Evolutionary conservation across 2,797 vertebrate species (phyloP), one percentile per base, ranked within the genome.

Genomic region (Anisognathus igniventris): DNA sequence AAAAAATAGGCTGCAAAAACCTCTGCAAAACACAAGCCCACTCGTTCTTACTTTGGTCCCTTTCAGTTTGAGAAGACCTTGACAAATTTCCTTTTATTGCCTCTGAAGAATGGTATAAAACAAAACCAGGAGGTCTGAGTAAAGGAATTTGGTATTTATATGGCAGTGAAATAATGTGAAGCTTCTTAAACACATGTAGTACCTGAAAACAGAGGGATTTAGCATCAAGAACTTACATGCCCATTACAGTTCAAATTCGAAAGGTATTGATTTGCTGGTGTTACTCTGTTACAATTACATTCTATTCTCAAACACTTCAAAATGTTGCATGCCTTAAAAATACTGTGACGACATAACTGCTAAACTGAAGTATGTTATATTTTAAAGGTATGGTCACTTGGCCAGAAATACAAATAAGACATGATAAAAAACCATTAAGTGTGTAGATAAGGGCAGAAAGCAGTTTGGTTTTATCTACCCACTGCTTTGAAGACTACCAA

Each of bases 181-280:
- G 25, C 19, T 86, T 86, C 58, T 72, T 62, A 64, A 72, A 91
- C 35, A 76, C 73, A 50, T 7, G 12, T 24, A 70, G 28, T 81
- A 77, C 39, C 74, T 57, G 61, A 83, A 96, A 96, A 64, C 12
- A 94, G 53, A 54, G 1, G 45, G 48, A 80, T 74, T 92, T 61
- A 73, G 33, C 47, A 75, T 72, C 31, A 48, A 47, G 39, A 80
- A 86, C 16, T 82, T 89, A 74, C 2, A 6, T 17, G 42, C 48
- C 35, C 74, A 76, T 33, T 62, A 79, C 64, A 86, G 48, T 87
- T 86, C n/a, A 87, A 91, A 96, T 74, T 91, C 87, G 85, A 57
- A 70, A 78, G 20, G 20, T 61, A 71, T 5, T 51, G 31, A 84
- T 88, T 91, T 68, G 51, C 35, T 88, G 48, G 37, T 42, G 57